Conservation (phyloP, 2,113 vertebrate genomes). For the Echinops telfairi region DNA sequence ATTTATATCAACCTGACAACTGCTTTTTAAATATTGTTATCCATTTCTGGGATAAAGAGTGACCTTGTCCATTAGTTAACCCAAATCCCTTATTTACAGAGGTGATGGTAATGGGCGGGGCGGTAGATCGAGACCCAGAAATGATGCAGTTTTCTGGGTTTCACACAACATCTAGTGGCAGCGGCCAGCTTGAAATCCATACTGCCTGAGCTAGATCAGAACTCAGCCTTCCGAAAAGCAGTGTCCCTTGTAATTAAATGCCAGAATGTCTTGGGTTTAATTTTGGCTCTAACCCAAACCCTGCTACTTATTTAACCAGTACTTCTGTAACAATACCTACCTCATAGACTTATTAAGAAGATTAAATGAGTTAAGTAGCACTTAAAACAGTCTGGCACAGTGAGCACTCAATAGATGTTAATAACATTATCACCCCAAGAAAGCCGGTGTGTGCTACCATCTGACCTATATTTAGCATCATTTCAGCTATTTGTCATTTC, state of each 20-base stretch:
- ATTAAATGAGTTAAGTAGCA: conserved; percentile 25
- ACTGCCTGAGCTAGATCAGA: background rate
- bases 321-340: background rate
- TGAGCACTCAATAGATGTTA: background rate
- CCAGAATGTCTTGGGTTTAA: background rate
- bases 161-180: background rate
- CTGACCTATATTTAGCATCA: conserved; percentile 50
- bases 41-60: background rate
- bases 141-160: background rate
- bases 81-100: background rate
- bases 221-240: background rate
- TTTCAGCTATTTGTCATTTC: background rate
- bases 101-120: background rate
- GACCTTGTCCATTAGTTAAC: background rate
- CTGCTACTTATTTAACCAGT: conserved; percentile 30
- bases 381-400: background rate
- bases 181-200: background rate
- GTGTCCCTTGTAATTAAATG: background rate
- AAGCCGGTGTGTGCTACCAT: background rate
- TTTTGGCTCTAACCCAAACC: background rate
- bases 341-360: conserved; percentile 32
- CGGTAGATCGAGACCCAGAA: background rate
- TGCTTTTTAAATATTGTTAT: background rate
- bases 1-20: background rate
- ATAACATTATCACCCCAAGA: background rate